Evolutionary conservation across 2,797 vertebrate genomes (phyloP), one percentile per base, ranked within the genome.

Genomic region (Tinamus major): DNA sequence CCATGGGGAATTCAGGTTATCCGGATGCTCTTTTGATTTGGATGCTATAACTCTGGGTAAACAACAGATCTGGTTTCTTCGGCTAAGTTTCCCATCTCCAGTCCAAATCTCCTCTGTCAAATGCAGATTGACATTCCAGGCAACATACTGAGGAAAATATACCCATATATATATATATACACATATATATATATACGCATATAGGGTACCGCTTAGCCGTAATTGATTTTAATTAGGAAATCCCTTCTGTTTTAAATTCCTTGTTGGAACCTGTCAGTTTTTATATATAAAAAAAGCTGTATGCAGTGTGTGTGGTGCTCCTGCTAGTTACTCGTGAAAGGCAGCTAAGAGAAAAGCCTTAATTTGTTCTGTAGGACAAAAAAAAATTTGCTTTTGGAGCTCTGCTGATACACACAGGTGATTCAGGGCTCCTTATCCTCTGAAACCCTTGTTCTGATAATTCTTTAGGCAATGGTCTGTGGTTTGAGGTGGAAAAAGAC

Each of bases 401-500:
- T 91, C 70, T 86, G 59, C 63, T 76, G 56, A 23, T 59, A 76
- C 5, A 79, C 11, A 48, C 0, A 1, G 85, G 56, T 85, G 41
- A 93, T 89, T 96, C 91, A 93, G 93, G 79, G 42, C 51, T 53
- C 58, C 84, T 84, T 67, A 79, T 61, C 58, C 62, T 80, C 80
- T 35, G 44, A 58, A 89, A 55, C 20, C 88, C 51, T 94, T 94
- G 79, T 85, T 82, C 85, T 23, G 10, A 87, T 74, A 75, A 81
- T 69, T 94, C 78, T 92, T 90, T 6, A 78, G 44, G n/a, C 82
- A 56, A 72, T 81, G 81, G 92, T 82, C 55, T 70, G 85, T 70
- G 87, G 75, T 92, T 92, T 91, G 92, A 74, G 61, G 76, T 95
- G 91, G 85, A 90, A 95, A 49, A 69, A 64, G 35, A 75, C 71